Evolutionary conservation across 2,888 invertebrate genomes (phyloP).

Genomic region (Lasioglossum lativentre): DNA sequence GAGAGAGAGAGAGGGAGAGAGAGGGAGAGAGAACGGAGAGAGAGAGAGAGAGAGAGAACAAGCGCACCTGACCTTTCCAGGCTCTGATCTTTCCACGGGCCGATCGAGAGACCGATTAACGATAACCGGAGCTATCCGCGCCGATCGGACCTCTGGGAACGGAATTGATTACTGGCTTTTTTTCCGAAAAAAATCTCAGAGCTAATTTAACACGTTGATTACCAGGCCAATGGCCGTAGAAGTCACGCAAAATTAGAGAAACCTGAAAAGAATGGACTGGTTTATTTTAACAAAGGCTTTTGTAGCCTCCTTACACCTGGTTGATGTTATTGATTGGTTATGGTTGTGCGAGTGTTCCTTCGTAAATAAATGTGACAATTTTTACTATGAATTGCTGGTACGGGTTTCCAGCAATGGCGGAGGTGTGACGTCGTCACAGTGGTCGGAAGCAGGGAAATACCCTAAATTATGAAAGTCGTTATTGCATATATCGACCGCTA

Average conservation of each 20-base stretch:
- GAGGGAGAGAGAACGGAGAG: background rate
- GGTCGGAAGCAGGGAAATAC: too few species aligned
- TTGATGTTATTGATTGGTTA: too few species aligned
- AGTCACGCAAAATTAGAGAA: background rate
- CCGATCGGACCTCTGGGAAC: background rate
- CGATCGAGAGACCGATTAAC: background rate
- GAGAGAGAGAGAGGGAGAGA: background rate
- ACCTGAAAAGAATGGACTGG: background rate
- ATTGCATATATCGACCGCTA: too few species aligned
- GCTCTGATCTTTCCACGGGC: constrained; percentile 36
- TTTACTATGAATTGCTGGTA: background rate
- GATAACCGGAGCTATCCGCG: constrained; percentile 1
- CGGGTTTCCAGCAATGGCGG: too few species aligned
- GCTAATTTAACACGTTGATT: background rate
- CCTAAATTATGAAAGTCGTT: too few species aligned
- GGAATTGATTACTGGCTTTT: background rate
- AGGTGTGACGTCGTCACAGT: too few species aligned
- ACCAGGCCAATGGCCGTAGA: background rate
- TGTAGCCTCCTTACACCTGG: background rate
- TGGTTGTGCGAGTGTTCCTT: too few species aligned
- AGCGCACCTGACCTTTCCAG: constrained; percentile 45
- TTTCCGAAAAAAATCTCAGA: background rate
- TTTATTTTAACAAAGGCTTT: too few species aligned
- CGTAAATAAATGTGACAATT: background rate
- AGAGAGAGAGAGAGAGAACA: background rate